Evolutionary conservation across 2,113 vertebrate species (phyloP).

Genomic region (Sitta europaea): DNA sequence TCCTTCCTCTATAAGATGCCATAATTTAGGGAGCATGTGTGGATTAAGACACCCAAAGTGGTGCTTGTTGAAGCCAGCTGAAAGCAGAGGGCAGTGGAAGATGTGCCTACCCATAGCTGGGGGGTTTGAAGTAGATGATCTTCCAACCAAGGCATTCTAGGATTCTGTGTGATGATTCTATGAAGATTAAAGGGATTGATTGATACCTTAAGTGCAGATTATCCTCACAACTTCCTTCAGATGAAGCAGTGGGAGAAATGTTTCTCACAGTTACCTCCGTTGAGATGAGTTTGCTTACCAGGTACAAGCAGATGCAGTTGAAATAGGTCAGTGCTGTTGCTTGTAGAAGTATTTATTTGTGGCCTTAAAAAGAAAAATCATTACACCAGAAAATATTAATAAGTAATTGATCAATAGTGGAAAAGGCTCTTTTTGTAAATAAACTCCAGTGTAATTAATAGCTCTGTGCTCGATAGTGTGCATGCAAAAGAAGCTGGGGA

Average conservation of each 20-base stretch:
- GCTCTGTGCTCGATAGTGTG: conserved; percentile 83
- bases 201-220: background rate
- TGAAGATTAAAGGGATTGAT: background rate
- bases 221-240: background rate
- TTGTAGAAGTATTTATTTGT: conserved; percentile 42
- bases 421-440: conserved; percentile 79
- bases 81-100: background rate
- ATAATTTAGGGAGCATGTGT: accelerated
- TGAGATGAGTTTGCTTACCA: background rate
- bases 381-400: conserved; percentile 82
- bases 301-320: background rate
- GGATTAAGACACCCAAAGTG: background rate
- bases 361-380: conserved; percentile 63
- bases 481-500: conserved; percentile 80
- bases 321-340: conserved; percentile 28
- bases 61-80: background rate
- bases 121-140: background rate
- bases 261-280: background rate
- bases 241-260: background rate
- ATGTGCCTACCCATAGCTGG: background rate
- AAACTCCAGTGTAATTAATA: conserved; percentile 91
- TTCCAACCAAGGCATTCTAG: background rate
- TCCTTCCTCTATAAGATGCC: background rate
- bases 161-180: accelerated
- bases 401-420: conserved; percentile 89